Base-by-base conservation (phyloP, 2,113 vertebrate species). In the Seriola aureovittata region DNA sequence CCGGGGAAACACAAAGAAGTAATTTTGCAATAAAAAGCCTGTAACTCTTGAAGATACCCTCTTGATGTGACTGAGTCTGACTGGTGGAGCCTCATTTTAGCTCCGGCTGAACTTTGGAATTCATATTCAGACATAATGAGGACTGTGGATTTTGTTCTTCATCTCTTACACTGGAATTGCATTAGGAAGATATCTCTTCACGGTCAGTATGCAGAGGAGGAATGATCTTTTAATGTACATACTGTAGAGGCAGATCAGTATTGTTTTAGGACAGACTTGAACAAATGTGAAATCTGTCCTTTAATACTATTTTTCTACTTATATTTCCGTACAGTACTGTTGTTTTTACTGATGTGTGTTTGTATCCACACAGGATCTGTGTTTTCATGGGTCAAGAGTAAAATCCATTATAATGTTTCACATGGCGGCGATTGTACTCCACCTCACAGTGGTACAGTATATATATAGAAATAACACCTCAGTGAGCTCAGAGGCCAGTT, bases 401-500 rank as follows among this genome's bases (percentile, higher is more conserved):
- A 79, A 92, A 85, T 70, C 40, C 48, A 85, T 85, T 73, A 58
- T 82, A 80, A 88, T 80, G 62, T 64, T 80, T 48, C 78, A 82
- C 87, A 81, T 19, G 74, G 67, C 46, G 76, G 64, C 75, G 44
- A 75, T 81, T 70, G 4, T 0, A 23, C 19, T 67, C 4, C 32
- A 32, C 44, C 75, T 83, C 32, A 23, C 54, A 8, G 72, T 17
- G 50, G 80, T 71, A 71, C 72, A 80, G 69, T 72, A 69, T 75
- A 70, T 72, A 72, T 34, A 44, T 69, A 80, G 73, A 85, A 90
- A 92, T 80, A 92, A 86, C 77, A 91, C 76, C 78, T 88, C 68
- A 48, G 83, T 77, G 91, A 84, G 83, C 88, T 91, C 80, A 19
- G 80, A 86, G 86, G 89, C 76, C 57, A 81, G 63, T 79, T 92